These are phyloP conservation scores for Papilio glaucus DNA, from an alignment of 1,140 invertebrate species.

Conservation along the genomic window DNA sequence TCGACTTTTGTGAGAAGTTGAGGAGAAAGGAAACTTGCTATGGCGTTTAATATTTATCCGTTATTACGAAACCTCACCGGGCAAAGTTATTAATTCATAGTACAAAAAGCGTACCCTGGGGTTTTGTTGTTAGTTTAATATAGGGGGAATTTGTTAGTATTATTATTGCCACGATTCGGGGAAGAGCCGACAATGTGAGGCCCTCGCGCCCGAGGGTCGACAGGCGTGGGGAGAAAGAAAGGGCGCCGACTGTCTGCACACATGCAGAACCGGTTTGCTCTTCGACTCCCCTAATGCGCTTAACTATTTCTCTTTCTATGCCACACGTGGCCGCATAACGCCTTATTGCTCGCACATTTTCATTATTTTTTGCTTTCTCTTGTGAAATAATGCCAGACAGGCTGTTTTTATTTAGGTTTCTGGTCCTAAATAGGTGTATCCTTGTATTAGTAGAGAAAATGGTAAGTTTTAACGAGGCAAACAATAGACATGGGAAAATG, in stretches of 20 bases:
- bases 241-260: conserved; percentile 80
- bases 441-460: conserved; percentile 59
- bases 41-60: conserved; percentile 32
- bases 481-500: conserved; percentile 38
- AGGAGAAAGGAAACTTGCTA: conserved; percentile 45
- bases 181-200: conserved; percentile 76
- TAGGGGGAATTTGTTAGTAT: conserved; percentile 63
- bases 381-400: conserved; percentile 79
- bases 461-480: conserved; percentile 59
- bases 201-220: conserved; percentile 76
- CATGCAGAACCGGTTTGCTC: conserved; percentile 82
- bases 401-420: conserved; percentile 76
- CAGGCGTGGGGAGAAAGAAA: conserved; percentile 74
- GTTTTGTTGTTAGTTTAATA: conserved; percentile 52
- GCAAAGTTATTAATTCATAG: conserved; percentile 14
- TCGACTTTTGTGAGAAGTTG: conserved; percentile 43
- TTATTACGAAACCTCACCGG: not conserved
- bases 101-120: conserved; percentile 47
- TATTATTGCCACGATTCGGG: conserved; percentile 79
- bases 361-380: conserved; percentile 82
- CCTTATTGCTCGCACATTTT: conserved; percentile 77
- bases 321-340: conserved; percentile 73
- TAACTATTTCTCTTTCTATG: conserved; percentile 68
- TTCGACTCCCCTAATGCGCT: conserved; percentile 76
- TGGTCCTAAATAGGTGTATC: conserved; percentile 68